A percentile compares a stretch with the other conserved stretches of the same genome.
phyloP scores from a whole-genome alignment of 2,113 vertebrate species.

The Rhipidura dahli region DNA sequence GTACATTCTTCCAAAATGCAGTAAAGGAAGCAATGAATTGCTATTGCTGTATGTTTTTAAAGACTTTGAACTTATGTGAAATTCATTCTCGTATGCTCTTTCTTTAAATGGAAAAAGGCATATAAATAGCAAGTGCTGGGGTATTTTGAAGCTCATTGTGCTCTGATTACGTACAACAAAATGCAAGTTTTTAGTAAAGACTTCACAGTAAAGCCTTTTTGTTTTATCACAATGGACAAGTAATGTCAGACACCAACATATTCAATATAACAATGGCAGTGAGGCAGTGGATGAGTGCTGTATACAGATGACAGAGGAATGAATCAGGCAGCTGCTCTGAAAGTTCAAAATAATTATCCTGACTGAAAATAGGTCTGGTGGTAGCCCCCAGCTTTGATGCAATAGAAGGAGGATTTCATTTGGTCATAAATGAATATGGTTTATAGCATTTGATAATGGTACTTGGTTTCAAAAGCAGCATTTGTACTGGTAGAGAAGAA shows the following conservation, averaged over 20 bases:
- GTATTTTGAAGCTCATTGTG: background rate
- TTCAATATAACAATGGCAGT: background rate
- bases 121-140: background rate
- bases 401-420: constrained; percentile 7
- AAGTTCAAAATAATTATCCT: constrained; percentile 57
- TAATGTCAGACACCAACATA: background rate
- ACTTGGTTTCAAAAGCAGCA: background rate
- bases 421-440: background rate
- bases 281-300: background rate
- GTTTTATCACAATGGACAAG: constrained; percentile 35
- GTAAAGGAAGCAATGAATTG: background rate
- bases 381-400: background rate
- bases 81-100: background rate
- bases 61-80: background rate
- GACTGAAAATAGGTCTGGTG: constrained; percentile 27
- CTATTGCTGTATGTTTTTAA: background rate
- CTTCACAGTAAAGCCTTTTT: constrained; percentile 24
- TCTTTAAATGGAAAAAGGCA: background rate
- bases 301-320: background rate
- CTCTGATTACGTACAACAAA: background rate
- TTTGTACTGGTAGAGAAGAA: background rate
- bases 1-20: background rate
- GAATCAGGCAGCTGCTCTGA: constrained; percentile 47
- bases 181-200: background rate
- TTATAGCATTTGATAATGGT: constrained; percentile 1